These are phyloP conservation scores for Tigriopus californicus DNA, from an alignment of 2,888 invertebrate genomes.

Conservation along the genomic window DNA sequence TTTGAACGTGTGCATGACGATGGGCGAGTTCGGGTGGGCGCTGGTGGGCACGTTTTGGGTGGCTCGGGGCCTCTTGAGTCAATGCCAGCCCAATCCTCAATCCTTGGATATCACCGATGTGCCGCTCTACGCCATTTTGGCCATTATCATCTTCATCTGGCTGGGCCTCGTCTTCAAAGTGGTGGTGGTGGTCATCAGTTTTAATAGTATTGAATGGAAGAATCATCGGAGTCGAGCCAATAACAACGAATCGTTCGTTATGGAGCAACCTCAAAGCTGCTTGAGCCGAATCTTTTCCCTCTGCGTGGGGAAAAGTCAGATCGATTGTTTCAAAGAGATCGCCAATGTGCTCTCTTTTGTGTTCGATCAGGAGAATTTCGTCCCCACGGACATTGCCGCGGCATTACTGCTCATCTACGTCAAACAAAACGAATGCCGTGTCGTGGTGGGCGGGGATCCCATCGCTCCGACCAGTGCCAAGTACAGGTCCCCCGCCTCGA, in stretches of 20 bases:
- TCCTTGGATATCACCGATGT: neutral
- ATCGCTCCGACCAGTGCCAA: too few species aligned
- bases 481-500: neutral
- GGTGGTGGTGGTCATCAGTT: neutral
- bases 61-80: neutral
- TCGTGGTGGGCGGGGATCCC: too few species aligned
- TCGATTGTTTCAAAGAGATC: conserved; percentile 23
- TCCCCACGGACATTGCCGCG: conserved; percentile 70
- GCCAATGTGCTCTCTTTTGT: conserved; percentile 51
- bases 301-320: conserved; percentile 20
- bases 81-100: neutral
- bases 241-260: too few species aligned
- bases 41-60: neutral
- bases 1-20: neutral
- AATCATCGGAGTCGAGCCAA: too few species aligned
- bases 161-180: neutral
- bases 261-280: too few species aligned
- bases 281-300: neutral
- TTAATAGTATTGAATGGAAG: neutral
- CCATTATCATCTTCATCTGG: neutral
- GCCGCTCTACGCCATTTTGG: neutral
- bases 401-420: conserved; percentile 64
- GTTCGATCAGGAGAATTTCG: conserved; percentile 65
- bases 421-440: conserved; percentile 35
- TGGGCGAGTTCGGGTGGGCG: neutral